phyloP scores from a whole-genome alignment of 64 coral and sea anemone genomes.

The Stichodactyla helianthus region DNA sequence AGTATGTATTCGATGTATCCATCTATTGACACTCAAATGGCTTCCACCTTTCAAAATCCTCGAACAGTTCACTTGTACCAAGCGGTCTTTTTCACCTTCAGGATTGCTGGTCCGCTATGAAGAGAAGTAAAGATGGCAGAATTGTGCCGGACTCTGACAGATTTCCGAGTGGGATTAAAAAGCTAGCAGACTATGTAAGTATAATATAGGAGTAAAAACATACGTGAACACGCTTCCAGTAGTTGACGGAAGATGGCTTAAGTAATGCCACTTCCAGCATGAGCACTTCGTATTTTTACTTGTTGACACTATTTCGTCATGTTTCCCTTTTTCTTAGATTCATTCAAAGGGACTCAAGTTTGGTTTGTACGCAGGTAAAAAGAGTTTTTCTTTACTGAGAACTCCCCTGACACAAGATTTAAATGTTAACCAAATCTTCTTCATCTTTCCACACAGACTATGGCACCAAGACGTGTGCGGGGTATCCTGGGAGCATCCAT shows the following conservation, averaged over 20 bases:
- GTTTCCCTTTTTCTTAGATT: conserved; percentile 19
- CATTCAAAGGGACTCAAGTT: conserved; percentile 89
- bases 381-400: not conserved
- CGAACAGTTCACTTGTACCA: not conserved
- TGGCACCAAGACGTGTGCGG: conserved; percentile 80
- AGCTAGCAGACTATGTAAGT: conserved; percentile 74
- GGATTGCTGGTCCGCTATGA: conserved; percentile 89
- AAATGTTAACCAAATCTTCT: not conserved
- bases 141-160: conserved; percentile 58
- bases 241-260: too few species aligned
- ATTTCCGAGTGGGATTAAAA: conserved; percentile 79
- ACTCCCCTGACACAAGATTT: not conserved
- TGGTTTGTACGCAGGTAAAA: conserved; percentile 72
- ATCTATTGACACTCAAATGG: too few species aligned
- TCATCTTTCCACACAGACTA: conserved; percentile 33
- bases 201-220: not conserved
- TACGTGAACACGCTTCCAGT: too few species aligned
- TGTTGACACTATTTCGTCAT: not conserved
- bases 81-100: not conserved
- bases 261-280: too few species aligned
- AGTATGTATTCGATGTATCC: too few species aligned
- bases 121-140: conserved; percentile 49
- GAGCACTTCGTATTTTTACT: too few species aligned
- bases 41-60: too few species aligned
- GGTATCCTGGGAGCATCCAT: conserved; percentile 83